Percentiles rank a stretch among this genome's conserved stretches.
These are phyloP conservation scores for Scartelaos histophorus DNA, from an alignment of 2,113 vertebrate species.

Conservation along the genomic window DNA sequence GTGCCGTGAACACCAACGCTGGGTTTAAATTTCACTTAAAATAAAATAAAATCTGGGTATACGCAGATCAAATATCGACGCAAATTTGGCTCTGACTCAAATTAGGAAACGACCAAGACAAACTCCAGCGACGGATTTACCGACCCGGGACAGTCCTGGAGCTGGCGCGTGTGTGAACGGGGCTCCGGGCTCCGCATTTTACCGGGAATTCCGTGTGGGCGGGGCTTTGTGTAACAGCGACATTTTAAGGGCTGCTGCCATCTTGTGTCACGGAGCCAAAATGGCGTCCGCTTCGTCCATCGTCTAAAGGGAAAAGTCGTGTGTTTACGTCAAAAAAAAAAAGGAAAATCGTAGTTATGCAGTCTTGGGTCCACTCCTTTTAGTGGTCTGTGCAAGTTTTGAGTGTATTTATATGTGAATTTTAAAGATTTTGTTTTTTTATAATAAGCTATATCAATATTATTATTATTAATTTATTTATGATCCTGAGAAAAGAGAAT, in stretches of 20 bases:
- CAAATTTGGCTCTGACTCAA: too few relatives aligned
- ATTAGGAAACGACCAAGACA: too few relatives aligned
- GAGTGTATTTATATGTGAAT: slow-evolving; percentile 69
- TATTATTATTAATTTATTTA: slow-evolving; percentile 74
- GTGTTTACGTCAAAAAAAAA: slow-evolving; percentile 44
- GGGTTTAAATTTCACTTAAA: too few relatives aligned
- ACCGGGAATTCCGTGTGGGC: too few relatives aligned
- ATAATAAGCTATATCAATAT: slow-evolving; percentile 64
- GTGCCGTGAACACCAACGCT: too few relatives aligned
- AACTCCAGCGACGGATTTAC: too few relatives aligned
- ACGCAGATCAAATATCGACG: too few relatives aligned
- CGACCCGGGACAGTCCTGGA: too few relatives aligned
- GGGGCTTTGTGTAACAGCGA: neutral
- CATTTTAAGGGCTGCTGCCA: slow-evolving; percentile 58
- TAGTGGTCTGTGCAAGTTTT: slow-evolving; percentile 25
- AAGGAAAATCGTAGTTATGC: slow-evolving; percentile 17
- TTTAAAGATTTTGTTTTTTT: slow-evolving; percentile 68
- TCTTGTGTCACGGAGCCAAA: slow-evolving; percentile 23
- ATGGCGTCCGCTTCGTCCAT: slow-evolving; percentile 20
- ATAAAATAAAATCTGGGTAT: too few relatives aligned
- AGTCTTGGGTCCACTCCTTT: slow-evolving; percentile 27
- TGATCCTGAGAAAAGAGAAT: slow-evolving; percentile 43
- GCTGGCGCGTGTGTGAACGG: too few relatives aligned
- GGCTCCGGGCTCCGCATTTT: too few relatives aligned
- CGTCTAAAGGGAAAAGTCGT: slow-evolving; percentile 52